Percentiles rank a stretch among this genome's conserved stretches.
Conservation (phyloP, 2,113 vertebrate species). For the Lanius ludovicianus region DNA sequence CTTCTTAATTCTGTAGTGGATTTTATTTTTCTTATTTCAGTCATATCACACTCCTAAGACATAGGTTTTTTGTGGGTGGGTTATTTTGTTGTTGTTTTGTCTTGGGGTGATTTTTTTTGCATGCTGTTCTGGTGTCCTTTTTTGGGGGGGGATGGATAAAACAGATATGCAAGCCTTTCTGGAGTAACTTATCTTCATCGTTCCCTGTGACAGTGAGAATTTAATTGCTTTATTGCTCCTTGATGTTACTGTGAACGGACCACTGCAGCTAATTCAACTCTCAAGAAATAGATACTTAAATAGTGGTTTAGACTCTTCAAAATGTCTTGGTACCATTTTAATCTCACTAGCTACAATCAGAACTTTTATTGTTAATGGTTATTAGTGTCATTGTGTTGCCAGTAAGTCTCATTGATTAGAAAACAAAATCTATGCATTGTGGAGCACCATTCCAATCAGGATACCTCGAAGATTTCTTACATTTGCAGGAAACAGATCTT, state of each 20-base stretch:
- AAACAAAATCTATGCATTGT: background rate
- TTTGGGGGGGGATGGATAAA: background rate
- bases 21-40: background rate
- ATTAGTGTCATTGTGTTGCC: background rate
- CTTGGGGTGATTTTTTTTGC: background rate
- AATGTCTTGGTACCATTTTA: background rate
- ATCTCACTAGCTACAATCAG: background rate
- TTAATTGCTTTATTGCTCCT: background rate
- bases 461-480: background rate
- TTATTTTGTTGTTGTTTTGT: background rate
- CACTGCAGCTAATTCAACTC: background rate
- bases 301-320: background rate
- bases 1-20: background rate
- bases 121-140: background rate
- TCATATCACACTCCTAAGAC: background rate
- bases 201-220: background rate
- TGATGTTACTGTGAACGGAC: background rate
- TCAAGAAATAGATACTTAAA: background rate
- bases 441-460: background rate
- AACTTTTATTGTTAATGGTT: background rate
- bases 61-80: background rate
- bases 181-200: background rate
- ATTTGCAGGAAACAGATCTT: background rate
- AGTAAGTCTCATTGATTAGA: background rate
- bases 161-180: background rate